Conservation (phyloP, 2,797 vertebrate species). For the Erpetoichthys calabaricus region DNA sequence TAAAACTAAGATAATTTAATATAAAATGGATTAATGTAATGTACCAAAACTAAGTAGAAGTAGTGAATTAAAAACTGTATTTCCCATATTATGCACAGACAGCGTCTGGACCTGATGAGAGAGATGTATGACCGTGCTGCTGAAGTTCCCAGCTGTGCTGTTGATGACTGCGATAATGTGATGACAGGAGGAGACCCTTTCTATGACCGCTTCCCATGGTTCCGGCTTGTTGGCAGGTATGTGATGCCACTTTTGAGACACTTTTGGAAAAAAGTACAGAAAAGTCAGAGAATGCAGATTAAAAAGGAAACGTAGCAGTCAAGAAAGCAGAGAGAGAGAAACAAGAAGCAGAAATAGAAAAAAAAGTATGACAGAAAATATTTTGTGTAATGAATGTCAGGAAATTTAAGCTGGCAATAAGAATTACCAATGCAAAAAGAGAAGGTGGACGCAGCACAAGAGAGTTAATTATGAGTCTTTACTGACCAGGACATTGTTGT, state of each 20-base stretch:
- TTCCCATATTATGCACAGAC: constrained; percentile 46
- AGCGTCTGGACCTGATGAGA: constrained; percentile 86
- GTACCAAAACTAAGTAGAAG: no score
- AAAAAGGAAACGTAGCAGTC: not conserved
- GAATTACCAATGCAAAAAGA: no score
- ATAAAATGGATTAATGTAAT: no score
- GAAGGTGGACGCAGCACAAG: no score
- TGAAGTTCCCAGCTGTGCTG: constrained; percentile 71
- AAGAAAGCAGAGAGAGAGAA: not conserved
- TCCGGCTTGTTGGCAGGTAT: constrained; percentile 96
- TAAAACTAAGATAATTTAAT: no score
- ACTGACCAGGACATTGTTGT: no score
- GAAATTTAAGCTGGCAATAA: no score
- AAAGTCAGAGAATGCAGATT: not conserved
- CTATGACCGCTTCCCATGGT: constrained; percentile 96
- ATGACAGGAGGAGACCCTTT: constrained; percentile 91
- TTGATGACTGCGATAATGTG: constrained; percentile 76
- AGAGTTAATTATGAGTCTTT: no score
- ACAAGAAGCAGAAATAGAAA: not conserved
- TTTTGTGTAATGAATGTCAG: no score
- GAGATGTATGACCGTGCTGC: constrained; percentile 95
- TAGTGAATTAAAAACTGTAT: not conserved
- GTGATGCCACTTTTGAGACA: constrained; percentile 20
- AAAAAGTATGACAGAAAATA: no score
- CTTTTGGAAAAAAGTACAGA: not conserved